Conservation (phyloP, 1,140 invertebrate species). For the Trichoplusia ni region DNA sequence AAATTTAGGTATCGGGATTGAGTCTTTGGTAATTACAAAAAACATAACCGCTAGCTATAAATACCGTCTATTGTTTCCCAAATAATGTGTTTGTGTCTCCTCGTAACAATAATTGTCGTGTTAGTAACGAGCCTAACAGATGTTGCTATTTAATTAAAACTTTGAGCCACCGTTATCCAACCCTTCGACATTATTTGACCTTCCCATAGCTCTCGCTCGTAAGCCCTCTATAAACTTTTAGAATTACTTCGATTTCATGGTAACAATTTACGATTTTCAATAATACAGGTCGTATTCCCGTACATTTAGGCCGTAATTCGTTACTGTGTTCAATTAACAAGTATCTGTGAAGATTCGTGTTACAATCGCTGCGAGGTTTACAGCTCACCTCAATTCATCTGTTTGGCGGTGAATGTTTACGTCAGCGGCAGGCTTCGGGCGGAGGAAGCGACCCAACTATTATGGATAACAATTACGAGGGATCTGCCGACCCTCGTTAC, state of each 20-base stretch:
- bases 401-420: constrained; percentile 23
- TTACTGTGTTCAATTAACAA: constrained; percentile 32
- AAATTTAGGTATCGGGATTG: not conserved
- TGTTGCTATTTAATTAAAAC: constrained; percentile 76
- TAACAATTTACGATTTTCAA: constrained; percentile 43
- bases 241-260: constrained; percentile 38
- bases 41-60: constrained; percentile 28
- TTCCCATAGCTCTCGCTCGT: constrained; percentile 44
- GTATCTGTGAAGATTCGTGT: constrained; percentile 29
- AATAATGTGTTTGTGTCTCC: constrained; percentile 51
- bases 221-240: constrained; percentile 55
- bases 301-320: constrained; percentile 18
- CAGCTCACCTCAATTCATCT: constrained; percentile 19
- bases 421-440: constrained; percentile 14
- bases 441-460: constrained; percentile 29
- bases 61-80: constrained; percentile 33
- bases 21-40: not conserved
- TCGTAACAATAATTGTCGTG: constrained; percentile 67
- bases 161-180: constrained; percentile 58
- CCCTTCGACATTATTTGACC: constrained; percentile 65
- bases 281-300: constrained; percentile 35
- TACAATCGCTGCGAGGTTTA: constrained; percentile 3
- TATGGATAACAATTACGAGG: constrained; percentile 40
- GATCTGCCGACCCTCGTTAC: constrained; percentile 33
- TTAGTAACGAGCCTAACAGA: constrained; percentile 60